Conservation (phyloP, 2,113 vertebrate genomes). For the Muntiacus reevesi region DNA sequence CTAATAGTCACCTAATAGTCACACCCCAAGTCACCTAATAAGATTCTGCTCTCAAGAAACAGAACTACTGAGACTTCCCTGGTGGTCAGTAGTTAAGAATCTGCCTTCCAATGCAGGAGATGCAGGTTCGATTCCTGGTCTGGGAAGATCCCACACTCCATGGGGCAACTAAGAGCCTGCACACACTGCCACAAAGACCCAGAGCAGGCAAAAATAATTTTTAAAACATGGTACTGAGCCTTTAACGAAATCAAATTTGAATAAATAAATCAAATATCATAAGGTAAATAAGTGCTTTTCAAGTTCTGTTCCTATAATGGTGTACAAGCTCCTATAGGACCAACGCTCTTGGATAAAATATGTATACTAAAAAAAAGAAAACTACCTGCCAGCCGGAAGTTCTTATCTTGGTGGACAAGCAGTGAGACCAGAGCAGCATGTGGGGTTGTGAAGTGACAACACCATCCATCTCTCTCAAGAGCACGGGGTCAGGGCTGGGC, state of each 20-base stretch:
- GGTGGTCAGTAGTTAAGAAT: neutral
- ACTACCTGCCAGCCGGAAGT: too few relatives aligned
- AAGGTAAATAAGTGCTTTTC: neutral
- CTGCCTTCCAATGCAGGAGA: neutral
- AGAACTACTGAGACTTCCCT: neutral
- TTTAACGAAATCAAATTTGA: neutral
- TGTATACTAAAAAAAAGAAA: neutral
- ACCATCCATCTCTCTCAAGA: rapidly evolving
- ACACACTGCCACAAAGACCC: neutral
- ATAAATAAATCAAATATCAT: neutral
- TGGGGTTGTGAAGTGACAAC: rapidly evolving
- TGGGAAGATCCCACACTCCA: neutral
- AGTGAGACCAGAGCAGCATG: neutral
- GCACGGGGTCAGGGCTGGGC: rapidly evolving
- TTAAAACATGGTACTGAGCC: neutral
- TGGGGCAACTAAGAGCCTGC: neutral
- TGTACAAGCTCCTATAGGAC: neutral
- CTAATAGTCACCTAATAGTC: too few relatives aligned
- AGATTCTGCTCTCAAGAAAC: neutral
- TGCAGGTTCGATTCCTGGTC: neutral
- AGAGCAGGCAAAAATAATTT: neutral
- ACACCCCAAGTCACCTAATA: neutral
- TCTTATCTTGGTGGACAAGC: neutral
- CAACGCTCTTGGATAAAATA: neutral
- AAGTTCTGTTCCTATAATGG: neutral